Evolutionary conservation across 2,113 vertebrate genomes (phyloP).

Genomic region (Pelecanus crispus): DNA sequence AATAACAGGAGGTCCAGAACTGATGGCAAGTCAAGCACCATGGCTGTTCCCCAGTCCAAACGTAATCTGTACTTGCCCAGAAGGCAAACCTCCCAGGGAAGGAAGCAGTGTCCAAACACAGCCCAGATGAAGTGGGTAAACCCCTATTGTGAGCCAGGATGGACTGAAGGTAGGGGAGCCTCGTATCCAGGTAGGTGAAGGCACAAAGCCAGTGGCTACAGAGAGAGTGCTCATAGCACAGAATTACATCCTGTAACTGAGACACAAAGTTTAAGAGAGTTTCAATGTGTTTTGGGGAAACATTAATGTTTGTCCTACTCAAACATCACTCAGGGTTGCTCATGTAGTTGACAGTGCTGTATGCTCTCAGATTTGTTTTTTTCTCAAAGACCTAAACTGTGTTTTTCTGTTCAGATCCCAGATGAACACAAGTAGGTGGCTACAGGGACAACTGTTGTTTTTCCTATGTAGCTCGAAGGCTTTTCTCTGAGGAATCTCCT

Average conservation of each 20-base stretch:
- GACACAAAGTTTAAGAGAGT: not conserved
- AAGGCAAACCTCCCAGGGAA: not conserved
- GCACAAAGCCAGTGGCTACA: not conserved
- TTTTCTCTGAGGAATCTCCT: not conserved
- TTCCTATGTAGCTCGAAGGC: not conserved
- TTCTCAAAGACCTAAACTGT: not conserved
- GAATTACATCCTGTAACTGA: not conserved
- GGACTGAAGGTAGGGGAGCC: not conserved
- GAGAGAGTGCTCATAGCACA: fast-evolving
- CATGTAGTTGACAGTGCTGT: not conserved
- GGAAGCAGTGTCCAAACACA: not conserved
- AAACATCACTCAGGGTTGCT: not conserved
- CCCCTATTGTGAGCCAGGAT: not conserved
- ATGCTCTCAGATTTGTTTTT: fast-evolving
- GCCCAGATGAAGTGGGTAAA: not conserved
- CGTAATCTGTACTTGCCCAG: not conserved
- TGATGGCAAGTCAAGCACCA: not conserved
- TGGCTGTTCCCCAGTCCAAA: not conserved
- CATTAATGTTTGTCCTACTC: not conserved
- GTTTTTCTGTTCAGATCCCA: not conserved
- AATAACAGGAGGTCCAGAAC: not conserved
- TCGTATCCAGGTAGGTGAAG: not conserved
- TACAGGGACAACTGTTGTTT: not conserved
- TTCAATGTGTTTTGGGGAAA: not conserved
- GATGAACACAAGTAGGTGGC: not conserved